Conservation (phyloP, 2,797 vertebrate species). For the Lophura swinhoii region DNA sequence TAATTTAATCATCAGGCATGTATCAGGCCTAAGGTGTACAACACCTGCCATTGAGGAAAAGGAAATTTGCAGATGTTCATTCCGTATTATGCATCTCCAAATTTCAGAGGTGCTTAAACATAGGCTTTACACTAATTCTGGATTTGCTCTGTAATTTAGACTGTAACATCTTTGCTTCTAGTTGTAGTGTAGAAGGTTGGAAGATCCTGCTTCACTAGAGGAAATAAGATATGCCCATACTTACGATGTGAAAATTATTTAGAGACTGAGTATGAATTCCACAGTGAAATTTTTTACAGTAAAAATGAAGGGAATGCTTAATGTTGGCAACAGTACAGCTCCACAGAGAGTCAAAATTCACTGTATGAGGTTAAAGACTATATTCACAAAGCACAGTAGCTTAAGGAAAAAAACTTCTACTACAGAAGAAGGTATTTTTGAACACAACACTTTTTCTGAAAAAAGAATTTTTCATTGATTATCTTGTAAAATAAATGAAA, state of each 20-base stretch:
- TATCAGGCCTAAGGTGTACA: background rate
- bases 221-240: background rate
- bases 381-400: background rate
- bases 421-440: background rate
- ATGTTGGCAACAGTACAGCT: background rate
- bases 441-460: background rate
- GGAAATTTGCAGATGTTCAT: background rate
- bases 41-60: background rate
- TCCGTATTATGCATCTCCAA: fast-evolving
- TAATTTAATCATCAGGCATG: background rate
- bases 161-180: background rate
- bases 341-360: constrained; percentile 25
- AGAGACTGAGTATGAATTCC: background rate
- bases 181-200: background rate
- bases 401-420: background rate
- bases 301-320: constrained; percentile 11
- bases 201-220: background rate
- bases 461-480: background rate
- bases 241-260: constrained; percentile 12
- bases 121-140: background rate
- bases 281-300: background rate
- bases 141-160: background rate
- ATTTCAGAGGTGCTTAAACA: background rate
- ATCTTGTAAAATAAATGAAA: background rate
- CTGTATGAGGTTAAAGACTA: background rate